Conservation (phyloP, 2,888 invertebrate genomes). For the Rhogogaster chlorosoma region DNA sequence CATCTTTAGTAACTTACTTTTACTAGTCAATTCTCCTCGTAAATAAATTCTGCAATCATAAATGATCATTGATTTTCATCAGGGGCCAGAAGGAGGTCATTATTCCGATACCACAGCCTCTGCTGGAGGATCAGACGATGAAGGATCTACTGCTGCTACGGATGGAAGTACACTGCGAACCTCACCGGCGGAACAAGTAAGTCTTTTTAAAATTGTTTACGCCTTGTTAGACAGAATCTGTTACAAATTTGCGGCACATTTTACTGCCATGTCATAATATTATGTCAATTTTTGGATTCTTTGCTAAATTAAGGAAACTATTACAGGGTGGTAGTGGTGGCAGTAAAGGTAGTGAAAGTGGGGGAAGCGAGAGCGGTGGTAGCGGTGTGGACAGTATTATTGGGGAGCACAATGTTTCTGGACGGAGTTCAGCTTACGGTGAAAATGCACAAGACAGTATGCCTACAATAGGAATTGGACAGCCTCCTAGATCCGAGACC, state of each 20-base stretch:
- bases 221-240: not conserved
- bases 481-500: slow-evolving; percentile 81
- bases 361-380: slow-evolving; percentile 93
- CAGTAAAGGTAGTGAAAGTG: slow-evolving; percentile 78
- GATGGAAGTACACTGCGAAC: slow-evolving; percentile 95
- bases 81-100: slow-evolving; percentile 80
- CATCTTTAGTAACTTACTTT: not conserved
- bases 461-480: slow-evolving; percentile 70
- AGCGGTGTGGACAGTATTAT: slow-evolving; percentile 96
- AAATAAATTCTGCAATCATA: not conserved
- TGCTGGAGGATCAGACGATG: slow-evolving; percentile 95
- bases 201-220: slow-evolving; percentile 32
- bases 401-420: slow-evolving; percentile 92
- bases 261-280: not conserved
- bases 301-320: not conserved
- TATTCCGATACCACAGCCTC: slow-evolving; percentile 92
- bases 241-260: not conserved
- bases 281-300: not conserved
- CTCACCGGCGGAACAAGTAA: slow-evolving; percentile 88
- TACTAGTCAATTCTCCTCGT: not conserved
- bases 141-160: slow-evolving; percentile 96
- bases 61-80: slow-evolving; percentile 5
- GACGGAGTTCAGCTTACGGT: slow-evolving; percentile 95
- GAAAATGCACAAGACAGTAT: slow-evolving; percentile 82
- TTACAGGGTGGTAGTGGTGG: slow-evolving; percentile 78